Conservation (phyloP, 1,140 invertebrate genomes). For the Camponotus pennsylvanicus region DNA sequence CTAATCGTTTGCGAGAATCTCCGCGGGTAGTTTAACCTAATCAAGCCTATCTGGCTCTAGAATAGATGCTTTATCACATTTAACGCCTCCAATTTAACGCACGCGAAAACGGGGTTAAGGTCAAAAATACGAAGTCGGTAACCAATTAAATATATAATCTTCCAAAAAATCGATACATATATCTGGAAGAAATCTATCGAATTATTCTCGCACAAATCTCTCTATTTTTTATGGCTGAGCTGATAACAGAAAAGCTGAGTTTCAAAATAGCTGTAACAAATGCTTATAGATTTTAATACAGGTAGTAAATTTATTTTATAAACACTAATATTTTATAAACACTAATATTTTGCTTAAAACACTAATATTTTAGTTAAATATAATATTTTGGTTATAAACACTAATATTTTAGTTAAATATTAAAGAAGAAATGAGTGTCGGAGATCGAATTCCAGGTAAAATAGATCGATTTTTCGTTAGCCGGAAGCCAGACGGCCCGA, state of each 20-base stretch:
- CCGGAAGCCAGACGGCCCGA: conserved; percentile 52
- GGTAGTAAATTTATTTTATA: no score
- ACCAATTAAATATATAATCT: not conserved
- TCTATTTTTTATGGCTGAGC: not conserved
- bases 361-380: no score
- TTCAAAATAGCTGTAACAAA: not conserved
- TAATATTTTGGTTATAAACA: no score
- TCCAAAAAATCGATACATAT: not conserved
- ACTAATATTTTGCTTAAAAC: no score
- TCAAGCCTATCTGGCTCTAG: conserved; percentile 41
- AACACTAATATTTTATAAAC: no score
- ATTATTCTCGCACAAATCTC: not conserved
- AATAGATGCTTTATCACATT: conserved; percentile 47
- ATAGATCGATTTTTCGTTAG: conserved; percentile 70
- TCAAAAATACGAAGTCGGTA: conserved; percentile 60
- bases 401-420: conserved; percentile 11
- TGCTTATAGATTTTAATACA: no score
- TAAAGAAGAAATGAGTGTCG: not conserved
- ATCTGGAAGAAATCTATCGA: not conserved
- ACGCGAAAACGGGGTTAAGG: conserved; percentile 67
- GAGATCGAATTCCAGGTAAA: conserved; percentile 39
- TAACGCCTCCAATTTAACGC: conserved; percentile 21
- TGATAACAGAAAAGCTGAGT: not conserved
- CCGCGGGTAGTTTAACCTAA: conserved; percentile 52
- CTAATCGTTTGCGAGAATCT: conserved; percentile 36